These are phyloP conservation scores for Oreohelix idahoensis DNA, from an alignment of 1,140 invertebrate species.

Conservation along the genomic window DNA sequence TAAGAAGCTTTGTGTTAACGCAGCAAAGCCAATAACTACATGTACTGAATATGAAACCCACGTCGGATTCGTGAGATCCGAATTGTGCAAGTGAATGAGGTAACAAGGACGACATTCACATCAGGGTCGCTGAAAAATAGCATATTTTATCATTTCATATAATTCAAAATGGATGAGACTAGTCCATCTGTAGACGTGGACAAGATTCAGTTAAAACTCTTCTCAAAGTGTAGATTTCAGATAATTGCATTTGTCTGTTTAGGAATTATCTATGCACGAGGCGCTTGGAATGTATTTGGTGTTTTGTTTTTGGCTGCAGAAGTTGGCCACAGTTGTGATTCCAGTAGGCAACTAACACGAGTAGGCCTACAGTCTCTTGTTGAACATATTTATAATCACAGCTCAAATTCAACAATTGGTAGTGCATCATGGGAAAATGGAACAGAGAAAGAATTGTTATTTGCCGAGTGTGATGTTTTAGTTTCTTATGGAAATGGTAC, in stretches of 20 bases:
- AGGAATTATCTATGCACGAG: conserved; percentile 83
- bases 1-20: too few relatives aligned
- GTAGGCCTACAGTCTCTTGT: not conserved
- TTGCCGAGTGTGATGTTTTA: conserved; percentile 15
- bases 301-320: conserved; percentile 78
- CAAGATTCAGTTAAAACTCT: conserved; percentile 86
- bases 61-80: too few relatives aligned
- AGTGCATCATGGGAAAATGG: not conserved
- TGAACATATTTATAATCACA: not conserved
- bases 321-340: conserved; percentile 51
- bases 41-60: too few relatives aligned
- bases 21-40: too few relatives aligned
- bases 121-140: too few relatives aligned
- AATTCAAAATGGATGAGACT: conserved; percentile 2
- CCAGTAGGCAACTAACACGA: not conserved
- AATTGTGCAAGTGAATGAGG: too few relatives aligned
- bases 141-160: too few relatives aligned
- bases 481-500: conserved; percentile 13
- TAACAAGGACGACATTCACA: too few relatives aligned
- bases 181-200: conserved; percentile 83
- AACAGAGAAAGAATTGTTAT: not conserved
- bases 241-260: conserved; percentile 87
- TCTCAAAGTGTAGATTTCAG: conserved; percentile 90
- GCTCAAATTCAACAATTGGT: not conserved
- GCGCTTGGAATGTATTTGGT: conserved; percentile 84